Conservation (phyloP, 2,888 invertebrate species). For the Actias luna region DNA sequence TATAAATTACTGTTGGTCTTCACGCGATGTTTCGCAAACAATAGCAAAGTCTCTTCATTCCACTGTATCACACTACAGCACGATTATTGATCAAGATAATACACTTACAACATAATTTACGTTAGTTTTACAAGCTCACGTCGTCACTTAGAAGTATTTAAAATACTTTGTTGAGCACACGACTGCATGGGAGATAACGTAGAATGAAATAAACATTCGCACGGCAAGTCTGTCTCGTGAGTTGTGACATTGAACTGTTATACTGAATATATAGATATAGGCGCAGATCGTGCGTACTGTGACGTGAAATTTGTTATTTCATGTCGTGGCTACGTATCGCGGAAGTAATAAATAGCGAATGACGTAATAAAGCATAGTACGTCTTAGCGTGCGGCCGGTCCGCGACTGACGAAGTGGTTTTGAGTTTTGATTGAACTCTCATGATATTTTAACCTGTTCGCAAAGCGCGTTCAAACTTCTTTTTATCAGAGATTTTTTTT, state of each 20-base stretch:
- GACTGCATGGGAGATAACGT: background rate
- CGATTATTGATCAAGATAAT: background rate
- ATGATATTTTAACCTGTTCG: background rate
- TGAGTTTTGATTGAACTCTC: background rate
- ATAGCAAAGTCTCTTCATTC: background rate
- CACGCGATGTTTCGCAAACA: background rate
- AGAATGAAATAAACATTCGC: background rate
- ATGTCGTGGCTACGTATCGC: background rate
- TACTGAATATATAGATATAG: too few relatives aligned
- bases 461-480: background rate
- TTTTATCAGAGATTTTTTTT: too few relatives aligned
- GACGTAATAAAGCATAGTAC: background rate
- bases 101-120: background rate
- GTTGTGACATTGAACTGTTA: background rate
- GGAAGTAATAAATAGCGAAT: background rate
- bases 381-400: background rate
- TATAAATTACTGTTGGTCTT: background rate
- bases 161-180: background rate
- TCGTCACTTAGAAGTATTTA: background rate
- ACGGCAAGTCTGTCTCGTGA: constrained; percentile 6
- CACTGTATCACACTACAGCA: background rate
- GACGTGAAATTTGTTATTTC: background rate
- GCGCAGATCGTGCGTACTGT: background rate
- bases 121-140: background rate
- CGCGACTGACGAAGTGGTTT: background rate